phyloP scores from a whole-genome alignment of 2,888 invertebrate species.

The Phortica magna region DNA sequence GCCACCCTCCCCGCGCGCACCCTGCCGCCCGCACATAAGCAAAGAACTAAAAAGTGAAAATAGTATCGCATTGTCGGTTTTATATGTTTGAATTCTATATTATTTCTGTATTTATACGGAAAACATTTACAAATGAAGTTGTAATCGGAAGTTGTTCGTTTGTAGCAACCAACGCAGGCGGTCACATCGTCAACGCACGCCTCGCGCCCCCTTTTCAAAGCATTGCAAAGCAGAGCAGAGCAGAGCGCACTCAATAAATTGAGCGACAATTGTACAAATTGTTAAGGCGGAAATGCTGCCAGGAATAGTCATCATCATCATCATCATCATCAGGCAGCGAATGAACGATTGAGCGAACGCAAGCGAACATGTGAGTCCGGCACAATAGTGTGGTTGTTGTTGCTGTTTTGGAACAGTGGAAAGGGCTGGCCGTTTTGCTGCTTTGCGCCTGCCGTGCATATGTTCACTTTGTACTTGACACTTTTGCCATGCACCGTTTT shows the following conservation, averaged over 20 bases:
- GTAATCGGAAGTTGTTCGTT: constrained; percentile 77
- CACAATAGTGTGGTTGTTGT: too few relatives aligned
- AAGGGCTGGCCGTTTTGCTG: constrained; percentile 20
- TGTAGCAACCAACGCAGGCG: constrained; percentile 54
- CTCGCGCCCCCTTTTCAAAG: constrained; percentile 32
- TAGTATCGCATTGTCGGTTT: constrained; percentile 7
- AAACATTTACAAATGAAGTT: constrained; percentile 76
- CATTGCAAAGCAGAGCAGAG: constrained; percentile 38
- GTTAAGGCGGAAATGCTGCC: constrained; percentile 74
- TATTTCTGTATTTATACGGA: constrained; percentile 63
- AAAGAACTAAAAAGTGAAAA: constrained; percentile 34
- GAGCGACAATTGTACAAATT: constrained; percentile 76
- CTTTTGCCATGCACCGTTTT: constrained; percentile 54
- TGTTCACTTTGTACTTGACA: constrained; percentile 72
- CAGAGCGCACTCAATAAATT: constrained; percentile 58
- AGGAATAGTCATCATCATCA: constrained; percentile 57
- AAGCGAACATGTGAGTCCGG: too few relatives aligned
- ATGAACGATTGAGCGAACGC: too few relatives aligned
- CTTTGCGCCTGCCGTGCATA: constrained; percentile 57
- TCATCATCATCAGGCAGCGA: constrained; percentile 34
- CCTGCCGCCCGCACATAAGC: constrained; percentile 18
- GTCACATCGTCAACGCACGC: not conserved
- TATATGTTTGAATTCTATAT: constrained; percentile 1
- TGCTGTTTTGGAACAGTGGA: not conserved
- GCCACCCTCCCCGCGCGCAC: constrained; percentile 2